A percentile compares a stretch with the other conserved stretches of the same genome.
Conservation (phyloP, 2,888 invertebrate species). For the Dynastes hyllus region DNA sequence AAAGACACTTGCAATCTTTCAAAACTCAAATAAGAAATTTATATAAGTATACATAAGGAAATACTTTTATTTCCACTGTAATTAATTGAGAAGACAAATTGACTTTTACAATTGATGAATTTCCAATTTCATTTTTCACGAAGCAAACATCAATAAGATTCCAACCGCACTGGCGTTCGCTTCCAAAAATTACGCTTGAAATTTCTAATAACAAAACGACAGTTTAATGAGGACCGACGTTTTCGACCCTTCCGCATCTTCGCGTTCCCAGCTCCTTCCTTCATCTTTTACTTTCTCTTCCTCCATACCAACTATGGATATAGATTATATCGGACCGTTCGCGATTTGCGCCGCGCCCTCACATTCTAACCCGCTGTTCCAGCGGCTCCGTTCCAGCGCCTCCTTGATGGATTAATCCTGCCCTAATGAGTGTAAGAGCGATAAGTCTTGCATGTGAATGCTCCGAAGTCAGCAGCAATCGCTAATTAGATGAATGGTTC, state of each 20-base stretch:
- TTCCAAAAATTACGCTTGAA: slow-evolving; percentile 6
- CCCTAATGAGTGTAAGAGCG: slow-evolving; percentile 72
- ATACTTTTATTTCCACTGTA: neutral
- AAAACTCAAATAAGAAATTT: too few species aligned
- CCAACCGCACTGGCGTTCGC: neutral
- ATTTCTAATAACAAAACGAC: slow-evolving; percentile 1
- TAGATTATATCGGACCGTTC: neutral
- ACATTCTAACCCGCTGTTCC: slow-evolving; percentile 44
- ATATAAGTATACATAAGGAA: neutral
- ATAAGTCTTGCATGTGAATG: slow-evolving; percentile 71
- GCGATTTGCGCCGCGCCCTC: slow-evolving; percentile 21
- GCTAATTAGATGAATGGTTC: slow-evolving; percentile 72
- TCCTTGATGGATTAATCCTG: slow-evolving; percentile 71
- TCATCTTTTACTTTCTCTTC: slow-evolving; percentile 3
- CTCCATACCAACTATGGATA: neutral
- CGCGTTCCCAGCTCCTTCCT: neutral
- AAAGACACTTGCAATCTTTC: too few species aligned
- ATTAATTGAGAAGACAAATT: neutral
- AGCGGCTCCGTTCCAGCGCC: slow-evolving; percentile 59
- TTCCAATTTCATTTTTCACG: neutral
- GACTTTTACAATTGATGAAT: too few species aligned
- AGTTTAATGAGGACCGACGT: neutral
- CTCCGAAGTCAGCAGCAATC: slow-evolving; percentile 69
- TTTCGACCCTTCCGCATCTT: neutral
- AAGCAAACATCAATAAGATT: too few species aligned